Conservation (phyloP, 2,888 invertebrate species). For the Flexamia atlantica region DNA sequence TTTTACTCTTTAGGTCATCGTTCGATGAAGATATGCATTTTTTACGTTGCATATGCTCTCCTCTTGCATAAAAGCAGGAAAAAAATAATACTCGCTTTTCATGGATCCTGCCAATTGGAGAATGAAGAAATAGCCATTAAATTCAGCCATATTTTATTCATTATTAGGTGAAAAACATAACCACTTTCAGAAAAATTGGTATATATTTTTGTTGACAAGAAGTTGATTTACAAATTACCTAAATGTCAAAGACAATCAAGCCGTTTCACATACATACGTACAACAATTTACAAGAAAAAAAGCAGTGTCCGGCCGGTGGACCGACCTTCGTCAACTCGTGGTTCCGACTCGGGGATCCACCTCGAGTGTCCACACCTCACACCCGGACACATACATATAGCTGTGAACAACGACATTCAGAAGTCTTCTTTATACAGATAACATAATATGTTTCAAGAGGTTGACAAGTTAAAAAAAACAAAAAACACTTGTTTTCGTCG, state of each 20-base stretch:
- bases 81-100: not conserved
- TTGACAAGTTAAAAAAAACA: conserved; percentile 41
- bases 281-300: conserved; percentile 66
- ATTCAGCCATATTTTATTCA: conserved; percentile 37
- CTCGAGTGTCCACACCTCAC: conserved; percentile 25
- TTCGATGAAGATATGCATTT: too few relatives aligned
- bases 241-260: conserved; percentile 69
- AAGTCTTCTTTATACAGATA: conserved; percentile 48
- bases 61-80: too few relatives aligned
- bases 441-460: conserved; percentile 48
- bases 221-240: conserved; percentile 70
- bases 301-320: conserved; percentile 46
- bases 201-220: conserved; percentile 70
- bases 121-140: conserved; percentile 8
- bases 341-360: conserved; percentile 10
- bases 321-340: not conserved
- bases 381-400: conserved; percentile 49
- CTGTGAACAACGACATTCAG: conserved; percentile 54
- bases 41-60: too few relatives aligned
- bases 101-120: not conserved
- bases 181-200: conserved; percentile 69
- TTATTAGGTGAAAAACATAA: conserved; percentile 65
- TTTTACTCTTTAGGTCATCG: too few relatives aligned
- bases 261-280: conserved; percentile 68
- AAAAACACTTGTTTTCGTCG: conserved; percentile 41